Evolutionary conservation across 1,140 invertebrate species (phyloP), one percentile per base, ranked within the genome.

Genomic region (Bombyx mandarina): DNA sequence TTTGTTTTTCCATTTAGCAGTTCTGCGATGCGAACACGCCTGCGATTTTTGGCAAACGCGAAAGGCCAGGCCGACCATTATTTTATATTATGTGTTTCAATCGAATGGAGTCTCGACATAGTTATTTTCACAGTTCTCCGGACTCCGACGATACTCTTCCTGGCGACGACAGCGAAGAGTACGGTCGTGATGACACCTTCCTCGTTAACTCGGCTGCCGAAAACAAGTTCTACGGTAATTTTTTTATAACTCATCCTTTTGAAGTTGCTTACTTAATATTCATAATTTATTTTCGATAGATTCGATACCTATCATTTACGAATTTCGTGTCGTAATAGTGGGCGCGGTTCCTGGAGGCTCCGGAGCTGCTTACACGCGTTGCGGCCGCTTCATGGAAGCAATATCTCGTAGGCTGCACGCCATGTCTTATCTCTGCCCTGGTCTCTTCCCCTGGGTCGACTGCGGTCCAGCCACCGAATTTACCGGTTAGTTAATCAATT

Each of bases 381-480:
- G 84, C 43, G 88, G 88, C 9, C 89, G 90, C 2, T 88, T 90
- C 70, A 76, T 92, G 46, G 90, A 90, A 56, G 89, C 91, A 26
- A 75, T 93, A 9, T 89, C 89, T 8, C 88, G 91, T 3, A 86
- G 89, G 58, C 82, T 91, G 2, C 87, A 95, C 88, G 91, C 92
- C 9, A 91, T 92, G 60, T 93, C 94, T 43, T 96, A 96, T 75
- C 83, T 96, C 52, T 96, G 94, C 77, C 95, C 95, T 8, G 94
- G 93, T 7, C 91, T 96, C 62, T 94, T 97, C 74, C 95, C 95
- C 1, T 96, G 95, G 95, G 93, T 95, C 1, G 94, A 96, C 75
- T 91, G 91, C 54, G 95, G 95, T 42, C 95, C 95, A 2, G 94
- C 95, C 12, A 97, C 95, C 5, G 92, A 95, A 71, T 92, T 93